A percentile compares a stretch with the other conserved stretches of the same genome.
phyloP scores from a whole-genome alignment of 2,113 vertebrate genomes.

The Coregonus clupeaformis region DNA sequence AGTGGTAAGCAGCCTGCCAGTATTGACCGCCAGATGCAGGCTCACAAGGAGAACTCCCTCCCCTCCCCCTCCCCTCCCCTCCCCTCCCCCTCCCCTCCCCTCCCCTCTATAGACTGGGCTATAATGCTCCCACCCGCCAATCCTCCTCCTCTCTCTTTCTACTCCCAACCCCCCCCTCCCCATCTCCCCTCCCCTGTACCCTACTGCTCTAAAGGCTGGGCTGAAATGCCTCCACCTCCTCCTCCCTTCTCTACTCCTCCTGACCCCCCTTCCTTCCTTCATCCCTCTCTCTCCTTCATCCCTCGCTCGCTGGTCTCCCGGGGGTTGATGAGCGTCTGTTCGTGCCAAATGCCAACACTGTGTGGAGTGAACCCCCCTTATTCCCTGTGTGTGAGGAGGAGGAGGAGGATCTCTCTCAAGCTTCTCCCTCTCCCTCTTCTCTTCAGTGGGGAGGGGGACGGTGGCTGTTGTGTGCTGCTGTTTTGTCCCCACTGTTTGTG shows the following conservation, averaged over 20 bases:
- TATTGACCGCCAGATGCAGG: background rate
- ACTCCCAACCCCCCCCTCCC: too few species aligned
- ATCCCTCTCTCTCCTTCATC: slow-evolving; percentile 40
- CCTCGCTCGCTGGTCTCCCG: slow-evolving; percentile 31
- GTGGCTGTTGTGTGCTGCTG: slow-evolving; percentile 43
- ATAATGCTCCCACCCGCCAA: background rate
- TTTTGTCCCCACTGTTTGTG: slow-evolving; percentile 46
- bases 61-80: too few species aligned
- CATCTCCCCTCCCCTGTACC: too few species aligned
- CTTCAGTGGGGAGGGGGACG: slow-evolving; percentile 15
- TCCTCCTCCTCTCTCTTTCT: too few species aligned
- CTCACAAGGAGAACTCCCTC: background rate
- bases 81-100: background rate
- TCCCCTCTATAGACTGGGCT: too few species aligned
- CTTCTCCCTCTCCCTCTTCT: slow-evolving; percentile 13
- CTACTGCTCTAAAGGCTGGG: too few species aligned
- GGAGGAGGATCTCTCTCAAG: slow-evolving; percentile 2
- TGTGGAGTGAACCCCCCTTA: slow-evolving; percentile 21
- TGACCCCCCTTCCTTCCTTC: background rate
- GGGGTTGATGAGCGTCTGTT: slow-evolving; percentile 68
- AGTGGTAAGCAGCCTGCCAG: background rate
- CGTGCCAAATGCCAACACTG: slow-evolving; percentile 71
- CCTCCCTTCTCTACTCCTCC: background rate
- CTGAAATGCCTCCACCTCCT: too few species aligned
- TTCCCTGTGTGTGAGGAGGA: slow-evolving; percentile 3